Conservation (phyloP, 2,888 invertebrate species). For the Tricholauxania praeusta region DNA sequence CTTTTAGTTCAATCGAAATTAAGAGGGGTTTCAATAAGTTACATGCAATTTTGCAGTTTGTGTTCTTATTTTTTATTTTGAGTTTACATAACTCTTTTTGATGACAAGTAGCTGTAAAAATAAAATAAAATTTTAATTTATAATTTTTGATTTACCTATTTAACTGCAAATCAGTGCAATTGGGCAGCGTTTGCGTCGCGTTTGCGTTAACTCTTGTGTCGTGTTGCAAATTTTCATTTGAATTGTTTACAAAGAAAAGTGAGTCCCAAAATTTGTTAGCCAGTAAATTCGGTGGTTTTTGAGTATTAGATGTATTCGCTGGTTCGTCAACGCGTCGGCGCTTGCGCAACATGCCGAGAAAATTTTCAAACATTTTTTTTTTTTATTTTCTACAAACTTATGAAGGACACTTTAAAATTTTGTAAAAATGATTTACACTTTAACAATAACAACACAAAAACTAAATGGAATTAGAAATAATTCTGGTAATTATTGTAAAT, state of each 20-base stretch:
- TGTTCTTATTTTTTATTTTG: not conserved
- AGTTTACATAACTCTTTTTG: not conserved
- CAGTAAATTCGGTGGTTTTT: not conserved
- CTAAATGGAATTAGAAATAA: too few species aligned
- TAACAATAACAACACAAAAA: too few species aligned
- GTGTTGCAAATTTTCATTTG: constrained; percentile 9
- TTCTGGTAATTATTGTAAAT: too few species aligned
- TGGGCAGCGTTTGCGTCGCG: constrained; percentile 15
- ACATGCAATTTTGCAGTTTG: not conserved
- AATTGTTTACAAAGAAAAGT: constrained; percentile 28
- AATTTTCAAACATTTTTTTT: constrained; percentile 57
- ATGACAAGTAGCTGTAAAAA: constrained; percentile 52
- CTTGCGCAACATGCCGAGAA: constrained; percentile 61
- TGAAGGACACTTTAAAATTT: too few species aligned
- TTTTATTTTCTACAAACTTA: not conserved
- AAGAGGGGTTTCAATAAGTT: not conserved
- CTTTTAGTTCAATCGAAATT: constrained; percentile 7
- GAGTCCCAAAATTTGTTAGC: constrained; percentile 29
- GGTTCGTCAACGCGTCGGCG: constrained; percentile 59
- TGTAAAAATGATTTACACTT: too few species aligned
- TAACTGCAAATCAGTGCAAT: constrained; percentile 35
- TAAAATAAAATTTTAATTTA: constrained; percentile 46
- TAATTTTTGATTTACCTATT: constrained; percentile 57
- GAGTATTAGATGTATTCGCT: constrained; percentile 22
- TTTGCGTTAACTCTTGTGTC: constrained; percentile 5